phyloP scores from a whole-genome alignment of 2,888 invertebrate species.

The Cheilosia soror region DNA sequence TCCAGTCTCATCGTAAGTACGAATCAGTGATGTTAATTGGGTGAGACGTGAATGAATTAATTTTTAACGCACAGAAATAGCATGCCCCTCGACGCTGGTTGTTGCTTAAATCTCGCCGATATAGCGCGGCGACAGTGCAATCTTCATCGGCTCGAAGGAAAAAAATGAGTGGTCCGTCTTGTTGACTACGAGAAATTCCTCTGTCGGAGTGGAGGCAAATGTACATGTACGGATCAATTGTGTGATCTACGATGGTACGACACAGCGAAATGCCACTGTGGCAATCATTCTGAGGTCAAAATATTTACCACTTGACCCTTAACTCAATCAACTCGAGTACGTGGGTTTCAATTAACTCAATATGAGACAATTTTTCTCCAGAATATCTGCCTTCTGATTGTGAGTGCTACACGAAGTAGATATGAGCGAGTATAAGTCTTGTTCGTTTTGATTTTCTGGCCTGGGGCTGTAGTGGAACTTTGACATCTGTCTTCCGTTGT shows the following conservation, averaged over 20 bases:
- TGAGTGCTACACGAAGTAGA: not conserved
- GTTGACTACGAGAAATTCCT: conserved; percentile 57
- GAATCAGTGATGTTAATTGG: conserved; percentile 75
- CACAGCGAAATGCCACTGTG: conserved; percentile 76
- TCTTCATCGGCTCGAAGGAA: conserved; percentile 32
- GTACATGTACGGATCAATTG: conserved; percentile 73
- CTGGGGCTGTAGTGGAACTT: conserved; percentile 32
- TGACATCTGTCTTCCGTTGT: conserved; percentile 60
- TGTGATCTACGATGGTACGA: conserved; percentile 70
- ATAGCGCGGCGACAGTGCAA: conserved; percentile 46
- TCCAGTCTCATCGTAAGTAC: conserved; percentile 37
- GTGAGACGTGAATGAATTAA: conserved; percentile 75
- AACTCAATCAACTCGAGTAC: conserved; percentile 77
- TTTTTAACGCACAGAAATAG: conserved; percentile 51
- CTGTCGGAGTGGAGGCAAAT: conserved; percentile 61
- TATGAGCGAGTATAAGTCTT: conserved; percentile 26
- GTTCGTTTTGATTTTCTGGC: conserved; percentile 56
- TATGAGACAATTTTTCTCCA: conserved; percentile 71
- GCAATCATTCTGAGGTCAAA: conserved; percentile 77
- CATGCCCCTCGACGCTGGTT: conserved; percentile 32
- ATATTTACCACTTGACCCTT: conserved; percentile 78
- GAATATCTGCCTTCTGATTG: conserved; percentile 18
- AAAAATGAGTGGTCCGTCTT: conserved; percentile 43
- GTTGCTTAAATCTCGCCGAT: conserved; percentile 66
- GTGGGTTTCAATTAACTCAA: conserved; percentile 76